These are phyloP conservation scores for Molossus molossus DNA, from an alignment of 2,797 vertebrate genomes.

Conservation along the genomic window DNA sequence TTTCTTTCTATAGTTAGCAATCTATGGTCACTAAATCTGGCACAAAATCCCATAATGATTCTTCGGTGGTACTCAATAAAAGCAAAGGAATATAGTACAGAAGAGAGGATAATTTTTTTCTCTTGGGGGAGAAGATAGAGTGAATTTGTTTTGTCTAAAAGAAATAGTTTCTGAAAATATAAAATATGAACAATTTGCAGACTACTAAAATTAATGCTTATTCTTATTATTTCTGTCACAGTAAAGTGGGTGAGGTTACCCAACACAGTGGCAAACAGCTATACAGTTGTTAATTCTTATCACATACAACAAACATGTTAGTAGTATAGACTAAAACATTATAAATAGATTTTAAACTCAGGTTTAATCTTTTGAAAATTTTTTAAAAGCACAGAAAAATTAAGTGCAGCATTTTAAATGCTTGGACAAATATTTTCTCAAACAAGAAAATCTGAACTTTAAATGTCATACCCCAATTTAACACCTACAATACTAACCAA, in stretches of 20 bases:
- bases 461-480: constrained; percentile 66
- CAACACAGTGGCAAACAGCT: constrained; percentile 67
- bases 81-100: constrained; percentile 59
- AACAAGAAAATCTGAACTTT: constrained; percentile 69
- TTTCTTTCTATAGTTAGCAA: constrained; percentile 67
- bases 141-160: constrained; percentile 68
- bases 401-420: constrained; percentile 60
- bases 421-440: constrained; percentile 65
- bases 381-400: constrained; percentile 64
- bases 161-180: constrained; percentile 66
- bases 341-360: constrained; percentile 56
- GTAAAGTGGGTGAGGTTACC: constrained; percentile 66
- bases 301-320: constrained; percentile 62
- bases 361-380: constrained; percentile 35
- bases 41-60: constrained; percentile 61
- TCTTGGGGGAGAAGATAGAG: neutral
- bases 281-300: constrained; percentile 63
- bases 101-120: neutral
- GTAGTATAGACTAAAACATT: constrained; percentile 58
- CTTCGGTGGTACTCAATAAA: constrained; percentile 59
- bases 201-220: constrained; percentile 65
- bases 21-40: constrained; percentile 60
- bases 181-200: constrained; percentile 56
- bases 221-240: constrained; percentile 69
- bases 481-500: constrained; percentile 40